Conservation (phyloP, 2,888 invertebrate species). For the Harpalus rubripes region DNA sequence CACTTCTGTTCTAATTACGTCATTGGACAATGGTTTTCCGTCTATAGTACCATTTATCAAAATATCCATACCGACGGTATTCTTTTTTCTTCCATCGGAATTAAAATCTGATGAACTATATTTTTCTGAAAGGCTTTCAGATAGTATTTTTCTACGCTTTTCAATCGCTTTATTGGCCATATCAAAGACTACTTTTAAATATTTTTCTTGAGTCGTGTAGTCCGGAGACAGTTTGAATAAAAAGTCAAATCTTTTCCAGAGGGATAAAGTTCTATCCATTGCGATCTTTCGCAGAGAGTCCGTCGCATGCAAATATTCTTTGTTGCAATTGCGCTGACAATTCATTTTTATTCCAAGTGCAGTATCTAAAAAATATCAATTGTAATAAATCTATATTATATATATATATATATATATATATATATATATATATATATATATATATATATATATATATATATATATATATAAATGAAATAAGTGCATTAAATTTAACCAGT, state of each 20-base stretch:
- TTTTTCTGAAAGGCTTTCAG: no score
- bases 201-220: conserved; percentile 29
- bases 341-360: conserved; percentile 80
- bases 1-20: neutral
- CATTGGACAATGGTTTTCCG: neutral
- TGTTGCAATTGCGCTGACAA: conserved; percentile 75
- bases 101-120: no score
- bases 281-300: conserved; percentile 68
- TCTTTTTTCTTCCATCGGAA: neutral
- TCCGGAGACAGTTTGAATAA: conserved; percentile 9
- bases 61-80: neutral
- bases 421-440: no score
- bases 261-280: neutral
- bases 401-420: no score
- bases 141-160: conserved; percentile 29
- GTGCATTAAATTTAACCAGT: no score
- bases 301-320: conserved; percentile 77
- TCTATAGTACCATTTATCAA: neutral
- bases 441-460: no score
- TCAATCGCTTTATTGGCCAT: conserved; percentile 11
- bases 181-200: conserved; percentile 18
- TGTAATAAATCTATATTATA: no score
- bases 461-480: no score
- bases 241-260: conserved; percentile 44
- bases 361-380: conserved; percentile 79